Conservation (phyloP, 2,797 vertebrate genomes). For the Huso huso region DNA sequence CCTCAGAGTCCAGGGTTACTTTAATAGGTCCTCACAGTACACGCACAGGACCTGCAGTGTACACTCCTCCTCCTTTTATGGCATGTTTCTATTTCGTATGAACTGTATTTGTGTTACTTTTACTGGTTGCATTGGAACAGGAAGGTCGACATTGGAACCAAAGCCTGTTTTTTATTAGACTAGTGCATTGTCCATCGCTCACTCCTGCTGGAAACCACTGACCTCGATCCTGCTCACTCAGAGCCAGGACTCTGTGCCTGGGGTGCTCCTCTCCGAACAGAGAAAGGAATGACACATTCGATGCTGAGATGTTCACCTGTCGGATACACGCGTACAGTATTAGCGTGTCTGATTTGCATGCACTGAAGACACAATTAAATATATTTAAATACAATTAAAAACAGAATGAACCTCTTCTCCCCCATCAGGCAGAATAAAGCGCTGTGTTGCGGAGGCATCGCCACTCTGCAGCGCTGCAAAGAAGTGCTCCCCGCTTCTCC, state of each 20-base stretch:
- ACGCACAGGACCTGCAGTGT: too few species aligned
- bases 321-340: constrained; percentile 5
- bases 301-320: constrained; percentile 43
- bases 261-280: constrained; percentile 46
- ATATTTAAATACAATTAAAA: not conserved
- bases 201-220: not conserved
- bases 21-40: too few species aligned
- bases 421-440: constrained; percentile 29
- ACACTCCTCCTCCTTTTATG: too few species aligned
- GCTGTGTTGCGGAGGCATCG: constrained; percentile 3
- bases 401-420: constrained; percentile 31
- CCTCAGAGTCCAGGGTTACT: too few species aligned
- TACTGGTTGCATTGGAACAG: too few species aligned
- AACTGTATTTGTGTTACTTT: too few species aligned
- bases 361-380: not conserved
- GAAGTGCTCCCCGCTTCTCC: constrained; percentile 23
- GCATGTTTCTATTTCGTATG: too few species aligned
- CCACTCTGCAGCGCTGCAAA: constrained; percentile 32
- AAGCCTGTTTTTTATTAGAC: too few species aligned
- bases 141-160: too few species aligned
- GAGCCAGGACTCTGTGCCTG: constrained; percentile 35
- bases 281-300: constrained; percentile 37
- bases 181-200: too few species aligned
- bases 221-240: constrained; percentile 50
- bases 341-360: not conserved